A percentile compares a stretch with the other conserved stretches of the same genome.
Conservation (phyloP, 2,888 invertebrate species). For the Pollenia amentaria region DNA sequence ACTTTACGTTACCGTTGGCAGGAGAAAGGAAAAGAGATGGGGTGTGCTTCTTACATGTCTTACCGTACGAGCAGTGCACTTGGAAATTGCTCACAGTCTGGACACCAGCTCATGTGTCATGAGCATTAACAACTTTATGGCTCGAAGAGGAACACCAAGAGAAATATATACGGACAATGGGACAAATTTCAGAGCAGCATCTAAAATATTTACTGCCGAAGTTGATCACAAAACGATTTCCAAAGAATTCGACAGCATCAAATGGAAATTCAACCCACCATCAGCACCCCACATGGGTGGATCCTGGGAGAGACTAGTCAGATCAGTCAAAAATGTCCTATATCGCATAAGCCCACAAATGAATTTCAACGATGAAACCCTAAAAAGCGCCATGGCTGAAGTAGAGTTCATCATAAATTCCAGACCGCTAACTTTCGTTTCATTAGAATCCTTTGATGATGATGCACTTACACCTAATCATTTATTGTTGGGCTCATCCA, state of each 20-base stretch:
- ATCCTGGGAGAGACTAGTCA: constrained; percentile 50
- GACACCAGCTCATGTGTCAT: constrained; percentile 69
- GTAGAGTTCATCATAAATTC: constrained; percentile 54
- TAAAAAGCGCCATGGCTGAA: constrained; percentile 54
- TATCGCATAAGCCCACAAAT: constrained; percentile 26
- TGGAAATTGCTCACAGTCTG: constrained; percentile 64
- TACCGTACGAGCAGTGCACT: constrained; percentile 73
- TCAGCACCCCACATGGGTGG: constrained; percentile 70
- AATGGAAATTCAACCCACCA: constrained; percentile 70
- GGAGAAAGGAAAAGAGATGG: constrained; percentile 72
- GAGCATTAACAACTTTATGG: constrained; percentile 60
- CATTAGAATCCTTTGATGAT: constrained; percentile 43
- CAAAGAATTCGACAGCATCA: constrained; percentile 2
- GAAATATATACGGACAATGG: constrained; percentile 54
- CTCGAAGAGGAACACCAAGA: constrained; percentile 30
- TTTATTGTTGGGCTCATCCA: constrained; percentile 50
- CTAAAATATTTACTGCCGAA: constrained; percentile 34
- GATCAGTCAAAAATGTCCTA: constrained; percentile 52
- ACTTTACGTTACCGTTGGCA: constrained; percentile 62
- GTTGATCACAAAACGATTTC: background rate
- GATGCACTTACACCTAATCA: constrained; percentile 70
- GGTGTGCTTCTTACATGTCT: constrained; percentile 74
- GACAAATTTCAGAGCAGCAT: constrained; percentile 38
- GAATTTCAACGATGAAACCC: constrained; percentile 49
- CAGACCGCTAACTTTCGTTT: constrained; percentile 35